Percentiles rank a stretch among this genome's conserved stretches.
Conservation (phyloP, 2,888 invertebrate genomes). For the Tipula unca region DNA sequence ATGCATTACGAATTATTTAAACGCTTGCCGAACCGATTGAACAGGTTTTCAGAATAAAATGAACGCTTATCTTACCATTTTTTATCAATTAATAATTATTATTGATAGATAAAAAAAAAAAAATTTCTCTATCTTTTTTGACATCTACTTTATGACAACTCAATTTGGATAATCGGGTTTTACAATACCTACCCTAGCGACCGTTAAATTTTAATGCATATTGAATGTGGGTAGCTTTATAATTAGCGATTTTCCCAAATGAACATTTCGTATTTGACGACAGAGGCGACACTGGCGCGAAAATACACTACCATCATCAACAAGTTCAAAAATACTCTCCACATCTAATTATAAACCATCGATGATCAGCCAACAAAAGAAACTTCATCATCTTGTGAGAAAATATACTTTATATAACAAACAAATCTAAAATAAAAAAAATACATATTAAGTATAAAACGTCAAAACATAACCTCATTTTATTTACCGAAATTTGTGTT, state of each 20-base stretch:
- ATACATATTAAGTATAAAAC: too few relatives aligned
- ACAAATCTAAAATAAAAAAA: too few relatives aligned
- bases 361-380: too few relatives aligned
- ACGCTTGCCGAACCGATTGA: neutral
- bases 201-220: neutral
- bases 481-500: too few relatives aligned
- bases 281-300: too few relatives aligned
- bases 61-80: constrained; percentile 1
- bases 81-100: constrained; percentile 15
- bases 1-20: neutral
- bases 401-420: too few relatives aligned
- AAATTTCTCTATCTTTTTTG: neutral
- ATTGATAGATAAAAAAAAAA: constrained; percentile 2
- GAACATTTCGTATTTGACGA: too few relatives aligned
- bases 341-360: too few relatives aligned
- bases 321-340: too few relatives aligned
- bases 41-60: neutral
- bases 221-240: neutral
- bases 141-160: constrained; percentile 17
- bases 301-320: too few relatives aligned
- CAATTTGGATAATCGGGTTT: constrained; percentile 16
- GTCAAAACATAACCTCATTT: too few relatives aligned
- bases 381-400: too few relatives aligned
- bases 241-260: neutral
- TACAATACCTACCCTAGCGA: neutral